A percentile compares a stretch with the other conserved stretches of the same genome.
Evolutionary conservation across 2,113 vertebrate genomes (phyloP).

Genomic region (Rhynchomys soricoides): DNA sequence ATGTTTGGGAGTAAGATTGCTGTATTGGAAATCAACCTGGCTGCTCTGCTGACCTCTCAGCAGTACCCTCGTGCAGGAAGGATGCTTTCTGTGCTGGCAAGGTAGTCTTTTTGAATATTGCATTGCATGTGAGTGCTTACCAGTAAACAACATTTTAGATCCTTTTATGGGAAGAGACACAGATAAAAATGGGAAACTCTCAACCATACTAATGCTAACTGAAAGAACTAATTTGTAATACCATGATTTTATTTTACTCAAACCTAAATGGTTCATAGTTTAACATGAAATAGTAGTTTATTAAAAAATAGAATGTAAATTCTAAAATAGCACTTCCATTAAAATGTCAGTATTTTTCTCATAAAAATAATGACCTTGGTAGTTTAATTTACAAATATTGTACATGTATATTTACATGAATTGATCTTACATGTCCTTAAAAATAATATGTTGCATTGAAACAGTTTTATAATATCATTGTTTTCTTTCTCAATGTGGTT

Average conservation of each 20-base stretch:
- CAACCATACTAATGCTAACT: accelerated
- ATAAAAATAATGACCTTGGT: background rate
- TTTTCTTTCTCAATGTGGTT: background rate
- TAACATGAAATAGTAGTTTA: background rate
- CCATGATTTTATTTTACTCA: background rate
- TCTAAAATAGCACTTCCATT: background rate
- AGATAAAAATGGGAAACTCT: background rate
- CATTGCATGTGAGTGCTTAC: accelerated
- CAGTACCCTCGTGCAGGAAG: background rate
- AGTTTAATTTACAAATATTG: background rate
- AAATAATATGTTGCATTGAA: background rate
- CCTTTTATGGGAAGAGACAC: background rate
- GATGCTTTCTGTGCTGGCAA: constrained; percentile 87
- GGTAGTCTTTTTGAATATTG: constrained; percentile 75
- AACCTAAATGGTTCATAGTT: background rate
- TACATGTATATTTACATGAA: accelerated
- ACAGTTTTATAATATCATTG: accelerated
- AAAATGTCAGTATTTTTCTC: background rate
- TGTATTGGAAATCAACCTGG: constrained; percentile 85
- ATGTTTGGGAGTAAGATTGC: constrained; percentile 87
- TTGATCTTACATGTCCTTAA: background rate
- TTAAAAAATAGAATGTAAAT: background rate
- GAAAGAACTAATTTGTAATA: background rate
- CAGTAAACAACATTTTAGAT: accelerated
- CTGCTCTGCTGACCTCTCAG: constrained; percentile 65